Conservation (phyloP, 2,888 invertebrate species). For the Melikaiella ostensackeni region DNA sequence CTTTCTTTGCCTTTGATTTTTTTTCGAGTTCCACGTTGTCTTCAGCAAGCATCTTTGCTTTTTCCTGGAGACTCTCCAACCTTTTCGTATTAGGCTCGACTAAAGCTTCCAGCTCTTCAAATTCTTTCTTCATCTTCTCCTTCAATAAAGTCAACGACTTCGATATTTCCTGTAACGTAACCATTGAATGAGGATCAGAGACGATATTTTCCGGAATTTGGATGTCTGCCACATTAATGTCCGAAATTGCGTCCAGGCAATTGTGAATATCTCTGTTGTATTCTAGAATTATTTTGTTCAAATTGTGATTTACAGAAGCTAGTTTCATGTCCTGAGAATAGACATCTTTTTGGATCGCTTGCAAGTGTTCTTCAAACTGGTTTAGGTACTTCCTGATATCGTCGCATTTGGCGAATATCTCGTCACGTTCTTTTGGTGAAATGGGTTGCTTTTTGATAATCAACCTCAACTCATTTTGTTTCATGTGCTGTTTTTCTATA, state of each 20-base stretch:
- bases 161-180: neutral
- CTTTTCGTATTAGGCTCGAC: neutral
- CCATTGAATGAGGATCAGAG: neutral
- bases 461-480: constrained; percentile 57
- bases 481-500: constrained; percentile 51
- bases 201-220: constrained; percentile 32
- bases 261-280: constrained; percentile 68
- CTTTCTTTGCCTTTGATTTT: neutral
- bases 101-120: neutral
- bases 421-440: constrained; percentile 63
- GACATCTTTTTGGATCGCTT: constrained; percentile 68
- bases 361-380: constrained; percentile 64
- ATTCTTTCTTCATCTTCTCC: constrained; percentile 15
- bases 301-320: constrained; percentile 60
- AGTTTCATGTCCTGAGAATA: constrained; percentile 68
- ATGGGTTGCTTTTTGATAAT: constrained; percentile 66
- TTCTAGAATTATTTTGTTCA: constrained; percentile 64
- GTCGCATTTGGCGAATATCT: constrained; percentile 61
- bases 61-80: neutral
- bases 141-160: constrained; percentile 2
- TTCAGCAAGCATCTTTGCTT: neutral
- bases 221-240: neutral
- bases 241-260: neutral
- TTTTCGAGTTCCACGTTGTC: neutral
- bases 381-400: constrained; percentile 62